A percentile compares a stretch with the other conserved stretches of the same genome.
Evolutionary conservation across 1,140 invertebrate genomes (phyloP).

Genomic region (Coelopa frigida): DNA sequence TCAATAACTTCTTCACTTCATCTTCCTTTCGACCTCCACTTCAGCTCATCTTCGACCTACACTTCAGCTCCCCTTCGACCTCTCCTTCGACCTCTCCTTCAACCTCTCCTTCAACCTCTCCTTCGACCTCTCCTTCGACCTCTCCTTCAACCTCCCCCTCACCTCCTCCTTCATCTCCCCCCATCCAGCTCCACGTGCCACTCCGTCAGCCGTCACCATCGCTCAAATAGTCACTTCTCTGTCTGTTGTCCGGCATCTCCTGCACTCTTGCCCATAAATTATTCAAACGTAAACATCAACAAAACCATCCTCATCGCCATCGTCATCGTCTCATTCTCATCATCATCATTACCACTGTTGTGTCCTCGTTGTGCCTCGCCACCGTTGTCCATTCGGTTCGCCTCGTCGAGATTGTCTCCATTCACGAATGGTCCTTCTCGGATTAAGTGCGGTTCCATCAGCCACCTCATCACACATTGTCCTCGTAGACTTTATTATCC

Average conservation of each 20-base stretch:
- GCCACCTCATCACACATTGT: too few relatives aligned
- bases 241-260: constrained; percentile 3
- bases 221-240: background rate
- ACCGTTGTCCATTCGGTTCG: too few relatives aligned
- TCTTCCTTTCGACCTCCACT: constrained; percentile 9
- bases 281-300: constrained; percentile 45
- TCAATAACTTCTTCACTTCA: too few relatives aligned
- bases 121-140: background rate
- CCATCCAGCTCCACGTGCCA: background rate
- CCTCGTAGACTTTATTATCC: too few relatives aligned
- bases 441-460: too few relatives aligned
- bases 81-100: background rate
- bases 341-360: too few relatives aligned
- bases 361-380: too few relatives aligned
- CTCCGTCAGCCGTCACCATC: background rate
- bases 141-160: background rate
- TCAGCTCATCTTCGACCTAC: constrained; percentile 1
- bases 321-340: too few relatives aligned
- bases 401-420: too few relatives aligned
- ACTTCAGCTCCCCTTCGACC: background rate
- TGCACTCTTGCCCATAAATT: constrained; percentile 34
- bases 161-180: background rate
- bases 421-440: too few relatives aligned
- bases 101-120: background rate
- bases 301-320: too few relatives aligned